Evolutionary conservation across 1,140 invertebrate genomes (phyloP), one percentile per base, ranked within the genome.

Genomic region (Aporrectodea caliginosa): DNA sequence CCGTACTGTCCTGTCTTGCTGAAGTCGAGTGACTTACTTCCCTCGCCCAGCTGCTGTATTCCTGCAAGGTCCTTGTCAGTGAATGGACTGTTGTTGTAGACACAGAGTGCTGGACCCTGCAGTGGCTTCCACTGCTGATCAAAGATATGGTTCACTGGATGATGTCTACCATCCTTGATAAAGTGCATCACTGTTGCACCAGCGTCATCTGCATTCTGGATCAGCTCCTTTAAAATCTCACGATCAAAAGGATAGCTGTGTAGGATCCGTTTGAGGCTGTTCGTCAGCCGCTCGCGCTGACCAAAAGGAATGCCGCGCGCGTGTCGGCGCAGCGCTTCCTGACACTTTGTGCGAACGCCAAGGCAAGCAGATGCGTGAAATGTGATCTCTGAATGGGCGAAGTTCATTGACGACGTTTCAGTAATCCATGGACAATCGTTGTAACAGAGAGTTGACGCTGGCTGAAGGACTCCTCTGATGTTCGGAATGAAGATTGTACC

Each of bases 201-300:
- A 22, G 86, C 86, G 83, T 88, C 87, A 82, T 88, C 87, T 35
- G 87, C 85, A 83, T 95, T 87, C 75, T 87, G 86, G 0, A 87
- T 35, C 16, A 87, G 79, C 79, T 87, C 86, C 80, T 87, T 85
- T 14, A 85, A 73, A 14, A 86, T 35, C 14, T 81, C 83, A 22
- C 75, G 74, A 30, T 80, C 77, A 58, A 79, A 77, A 0, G 77
- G 35, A 76, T 81, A 81, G 31, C 77, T 75, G 27, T 72, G 29
- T 12, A 86, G 77, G 30, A 86, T 75, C 34, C 69, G 78, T 68
- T 81, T 75, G 31, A 86, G 73, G 27, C 85, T 74, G 31, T 79
- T 73, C 14, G 84, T 85, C 14, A 86, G 78, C 16, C 83, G 80
- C 58, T 86, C 85, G 68, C 73, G 78, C 70, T 86, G 85, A 35